Conservation (phyloP, 2,113 vertebrate genomes). For the Spilogale gracilis region DNA sequence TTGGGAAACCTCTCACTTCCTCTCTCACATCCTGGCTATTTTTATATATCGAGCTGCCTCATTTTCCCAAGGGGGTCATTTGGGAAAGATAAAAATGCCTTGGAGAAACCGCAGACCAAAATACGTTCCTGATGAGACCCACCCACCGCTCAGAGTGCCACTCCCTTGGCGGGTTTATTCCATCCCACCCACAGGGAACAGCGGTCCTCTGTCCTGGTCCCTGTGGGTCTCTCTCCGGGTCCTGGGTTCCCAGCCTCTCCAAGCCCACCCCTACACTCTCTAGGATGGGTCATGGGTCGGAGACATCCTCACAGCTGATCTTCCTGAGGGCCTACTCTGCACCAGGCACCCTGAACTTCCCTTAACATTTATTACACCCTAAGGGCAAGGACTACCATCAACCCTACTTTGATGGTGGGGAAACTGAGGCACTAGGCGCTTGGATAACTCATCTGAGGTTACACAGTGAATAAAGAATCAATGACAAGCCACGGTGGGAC, state of each 20-base stretch:
- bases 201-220: background rate
- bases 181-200: background rate
- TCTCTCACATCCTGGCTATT: slow-evolving; percentile 63
- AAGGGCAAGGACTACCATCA: background rate
- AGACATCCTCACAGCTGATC: background rate
- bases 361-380: background rate
- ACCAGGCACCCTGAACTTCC: background rate
- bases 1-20: slow-evolving; percentile 64
- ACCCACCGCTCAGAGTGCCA: background rate
- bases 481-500: background rate
- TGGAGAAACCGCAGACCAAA: slow-evolving; percentile 79
- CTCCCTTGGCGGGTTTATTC: background rate
- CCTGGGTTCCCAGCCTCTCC: background rate
- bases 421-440: background rate
- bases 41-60: slow-evolving; percentile 52
- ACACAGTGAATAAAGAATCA: background rate
- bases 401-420: background rate
- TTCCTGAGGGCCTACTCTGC: background rate
- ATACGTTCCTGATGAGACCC: slow-evolving; percentile 45
- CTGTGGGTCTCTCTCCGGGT: too few species aligned
- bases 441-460: background rate
- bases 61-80: slow-evolving; percentile 80
- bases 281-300: background rate
- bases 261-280: background rate
- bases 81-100: slow-evolving; percentile 79